Conservation (phyloP, 2,113 vertebrate species). For the Formicarius rufipectus region DNA sequence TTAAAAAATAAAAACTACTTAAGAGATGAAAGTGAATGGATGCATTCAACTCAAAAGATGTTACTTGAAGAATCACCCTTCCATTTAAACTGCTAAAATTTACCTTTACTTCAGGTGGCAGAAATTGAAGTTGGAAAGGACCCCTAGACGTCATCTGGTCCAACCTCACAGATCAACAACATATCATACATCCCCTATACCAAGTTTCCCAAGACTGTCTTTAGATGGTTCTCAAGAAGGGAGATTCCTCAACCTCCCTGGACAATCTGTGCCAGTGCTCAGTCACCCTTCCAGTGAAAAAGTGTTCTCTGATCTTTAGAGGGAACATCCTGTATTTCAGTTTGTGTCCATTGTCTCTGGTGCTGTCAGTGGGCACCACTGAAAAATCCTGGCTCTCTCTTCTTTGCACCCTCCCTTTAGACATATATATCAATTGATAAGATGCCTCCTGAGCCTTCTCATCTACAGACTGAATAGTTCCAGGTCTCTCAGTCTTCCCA, state of each 20-base stretch:
- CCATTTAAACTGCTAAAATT: not conserved
- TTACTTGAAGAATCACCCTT: not conserved
- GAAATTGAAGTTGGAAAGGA: not conserved
- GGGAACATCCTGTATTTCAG: not conserved
- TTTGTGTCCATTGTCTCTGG: not conserved
- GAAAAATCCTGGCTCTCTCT: not conserved
- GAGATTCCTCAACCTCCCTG: not conserved
- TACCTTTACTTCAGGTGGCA: not conserved
- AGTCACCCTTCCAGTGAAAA: not conserved
- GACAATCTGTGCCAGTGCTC: not conserved
- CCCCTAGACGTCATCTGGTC: not conserved
- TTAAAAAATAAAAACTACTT: not conserved
- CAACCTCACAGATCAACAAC: not conserved
- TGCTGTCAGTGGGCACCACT: not conserved
- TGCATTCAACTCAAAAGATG: not conserved
- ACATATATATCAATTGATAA: not conserved
- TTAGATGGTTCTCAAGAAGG: not conserved
- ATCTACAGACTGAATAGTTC: not conserved
- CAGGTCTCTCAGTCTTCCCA: not conserved
- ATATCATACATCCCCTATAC: not conserved
- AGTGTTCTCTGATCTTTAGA: not conserved
- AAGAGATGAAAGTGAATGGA: not conserved
- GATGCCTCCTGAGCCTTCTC: not conserved
- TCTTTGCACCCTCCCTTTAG: not conserved
- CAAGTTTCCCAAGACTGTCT: not conserved